Percentiles rank a stretch among this genome's conserved stretches.
phyloP scores from a whole-genome alignment of 2,113 vertebrate species.

The Entelurus aequoreus region DNA sequence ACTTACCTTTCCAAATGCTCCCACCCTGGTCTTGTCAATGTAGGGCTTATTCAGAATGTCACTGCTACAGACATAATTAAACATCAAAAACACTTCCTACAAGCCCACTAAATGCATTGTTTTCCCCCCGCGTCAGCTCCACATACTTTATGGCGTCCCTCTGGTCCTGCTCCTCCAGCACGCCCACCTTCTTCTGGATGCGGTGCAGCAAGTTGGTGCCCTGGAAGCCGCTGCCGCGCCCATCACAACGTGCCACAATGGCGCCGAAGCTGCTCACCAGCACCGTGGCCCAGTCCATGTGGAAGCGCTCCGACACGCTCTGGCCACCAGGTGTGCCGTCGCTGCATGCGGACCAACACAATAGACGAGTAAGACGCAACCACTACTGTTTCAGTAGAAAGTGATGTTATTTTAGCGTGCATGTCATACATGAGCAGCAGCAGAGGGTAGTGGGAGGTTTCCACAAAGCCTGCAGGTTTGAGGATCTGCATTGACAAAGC shows the following conservation, averaged over 20 bases:
- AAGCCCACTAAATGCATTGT: neutral
- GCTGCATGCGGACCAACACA: slow-evolving; percentile 27
- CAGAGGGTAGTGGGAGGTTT: slow-evolving; percentile 83
- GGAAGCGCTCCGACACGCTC: slow-evolving; percentile 82
- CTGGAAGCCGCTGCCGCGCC: slow-evolving; percentile 87
- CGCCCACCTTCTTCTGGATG: slow-evolving; percentile 80
- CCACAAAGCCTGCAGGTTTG: slow-evolving; percentile 86
- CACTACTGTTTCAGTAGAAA: neutral
- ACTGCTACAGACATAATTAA: slow-evolving; percentile 60
- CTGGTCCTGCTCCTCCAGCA: slow-evolving; percentile 86
- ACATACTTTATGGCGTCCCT: slow-evolving; percentile 79
- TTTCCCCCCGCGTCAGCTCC: too few relatives aligned
- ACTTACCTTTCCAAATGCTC: slow-evolving; percentile 92
- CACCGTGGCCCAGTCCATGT: slow-evolving; percentile 84
- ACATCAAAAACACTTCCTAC: neutral
- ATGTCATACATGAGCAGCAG: slow-evolving; percentile 85
- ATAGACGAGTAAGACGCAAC: neutral
- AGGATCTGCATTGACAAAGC: slow-evolving; percentile 87
- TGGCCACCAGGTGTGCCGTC: slow-evolving; percentile 87
- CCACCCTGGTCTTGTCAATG: slow-evolving; percentile 82
- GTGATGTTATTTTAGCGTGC: neutral
- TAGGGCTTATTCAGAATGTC: slow-evolving; percentile 78
- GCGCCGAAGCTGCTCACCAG: slow-evolving; percentile 87
- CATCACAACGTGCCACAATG: slow-evolving; percentile 83
- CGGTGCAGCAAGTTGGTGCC: slow-evolving; percentile 88